Evolutionary conservation across 2,888 invertebrate species (phyloP), one percentile per base, ranked within the genome.

Genomic region (Loripinus fragilis): DNA sequence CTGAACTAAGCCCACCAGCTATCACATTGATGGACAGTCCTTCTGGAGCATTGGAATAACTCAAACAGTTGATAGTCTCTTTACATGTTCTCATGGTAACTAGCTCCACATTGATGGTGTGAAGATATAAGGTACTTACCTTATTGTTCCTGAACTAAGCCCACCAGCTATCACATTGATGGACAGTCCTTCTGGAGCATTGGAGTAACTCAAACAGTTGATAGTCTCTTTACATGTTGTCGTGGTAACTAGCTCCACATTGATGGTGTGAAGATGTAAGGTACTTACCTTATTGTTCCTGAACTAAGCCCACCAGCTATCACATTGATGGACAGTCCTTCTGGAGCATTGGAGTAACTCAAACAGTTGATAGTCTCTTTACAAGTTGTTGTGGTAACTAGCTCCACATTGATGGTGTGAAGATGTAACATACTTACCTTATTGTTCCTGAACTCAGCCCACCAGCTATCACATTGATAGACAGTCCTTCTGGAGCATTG

Each of bases 111-210:
- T 93, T 93, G 28, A 93, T 83, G 3, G 91, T 92, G 83, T 92
- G 93, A 5, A 93, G 83, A 81, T 87, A 87, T 23, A 93, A 86
- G 42, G 80, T 76, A 74, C 92, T 91, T 5, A 92, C 92, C 92
- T 90, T 71, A 98, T 95, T 85, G 95, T 94, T 80, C 98, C 97
- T 75, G 95, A 95, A 78, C 95, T 95, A 85, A 97, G 95, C 10
- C 97, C 98, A 5, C 96, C 96, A 77, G 96, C 97, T 85, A 98
- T 95, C 42, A 96, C 96, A 94, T 98, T 98, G 45, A 97, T 96
- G 76, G 96, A 96, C 38, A 96, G 95, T 33, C 98, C 96, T 94
- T 98, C 98, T 0, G 97, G 95, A 75, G 97, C 96, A 85, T 95
- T 95, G 25, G 97, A 97, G 94, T 97, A 97, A 88, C 96, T 96